These are phyloP conservation scores for Sepiola atlantica DNA, from an alignment of 2,888 invertebrate species.

Conservation along the genomic window DNA sequence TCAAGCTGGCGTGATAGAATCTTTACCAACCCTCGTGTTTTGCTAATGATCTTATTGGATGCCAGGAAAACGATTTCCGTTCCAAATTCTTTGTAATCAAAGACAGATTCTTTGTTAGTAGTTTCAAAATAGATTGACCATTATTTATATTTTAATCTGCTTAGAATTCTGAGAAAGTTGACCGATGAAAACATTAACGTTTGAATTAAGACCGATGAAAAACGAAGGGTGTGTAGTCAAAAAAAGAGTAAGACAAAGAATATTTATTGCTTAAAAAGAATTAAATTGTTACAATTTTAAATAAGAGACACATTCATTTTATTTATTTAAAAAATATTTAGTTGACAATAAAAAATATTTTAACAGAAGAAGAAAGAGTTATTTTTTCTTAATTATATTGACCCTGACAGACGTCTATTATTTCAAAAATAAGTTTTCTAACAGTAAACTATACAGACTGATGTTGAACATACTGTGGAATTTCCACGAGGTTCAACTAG, in stretches of 20 bases:
- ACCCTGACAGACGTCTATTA: no score
- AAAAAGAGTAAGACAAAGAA: background rate
- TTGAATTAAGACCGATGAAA: background rate
- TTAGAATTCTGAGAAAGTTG: background rate
- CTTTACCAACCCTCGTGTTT: background rate
- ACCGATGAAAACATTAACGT: background rate
- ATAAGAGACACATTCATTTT: no score
- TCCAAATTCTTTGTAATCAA: background rate
- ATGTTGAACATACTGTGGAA: no score
- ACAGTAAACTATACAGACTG: no score
- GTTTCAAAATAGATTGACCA: background rate
- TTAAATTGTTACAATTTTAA: no score
- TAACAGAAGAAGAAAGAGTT: no score
- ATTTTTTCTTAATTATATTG: no score
- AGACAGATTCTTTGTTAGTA: background rate
- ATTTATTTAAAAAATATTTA: no score
- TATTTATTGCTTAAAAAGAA: no score
- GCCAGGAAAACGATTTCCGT: background rate
- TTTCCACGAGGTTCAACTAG: no score
- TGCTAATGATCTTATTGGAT: background rate
- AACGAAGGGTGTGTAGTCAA: background rate
- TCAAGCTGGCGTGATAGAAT: background rate
- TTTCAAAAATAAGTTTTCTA: no score
- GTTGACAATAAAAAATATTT: no score
- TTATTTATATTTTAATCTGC: background rate